phyloP scores from a whole-genome alignment of 1,140 invertebrate species.

The Mesaphorura yosii region DNA sequence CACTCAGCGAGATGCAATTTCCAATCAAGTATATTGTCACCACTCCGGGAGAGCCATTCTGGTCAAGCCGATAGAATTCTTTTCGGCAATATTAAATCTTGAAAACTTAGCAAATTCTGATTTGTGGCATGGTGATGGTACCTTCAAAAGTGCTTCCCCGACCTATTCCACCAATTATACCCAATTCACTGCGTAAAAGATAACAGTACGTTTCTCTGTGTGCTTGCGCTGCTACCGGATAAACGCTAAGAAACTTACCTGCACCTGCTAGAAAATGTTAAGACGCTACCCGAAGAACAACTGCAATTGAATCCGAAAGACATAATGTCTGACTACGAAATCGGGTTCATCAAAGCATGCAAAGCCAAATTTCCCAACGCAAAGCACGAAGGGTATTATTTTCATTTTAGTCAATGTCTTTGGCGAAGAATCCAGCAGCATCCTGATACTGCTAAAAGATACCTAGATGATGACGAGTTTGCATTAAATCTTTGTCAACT shows the following conservation, averaged over 20 bases:
- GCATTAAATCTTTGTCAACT: constrained; percentile 4
- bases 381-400: not conserved
- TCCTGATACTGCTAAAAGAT: not conserved
- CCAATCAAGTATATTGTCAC: not conserved
- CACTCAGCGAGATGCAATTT: not conserved
- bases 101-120: not conserved
- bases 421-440: not conserved
- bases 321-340: constrained; percentile 10
- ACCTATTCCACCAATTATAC: constrained; percentile 6
- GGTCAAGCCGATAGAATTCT: constrained; percentile 5
- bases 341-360: not conserved
- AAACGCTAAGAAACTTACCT: not conserved
- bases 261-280: not conserved
- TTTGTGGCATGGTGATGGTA: constrained; percentile 10
- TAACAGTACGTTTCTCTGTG: not conserved
- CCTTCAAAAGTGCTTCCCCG: constrained; percentile 6
- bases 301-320: not conserved
- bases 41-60: not conserved
- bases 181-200: constrained; percentile 2
- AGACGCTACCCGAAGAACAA: not conserved
- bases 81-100: not conserved
- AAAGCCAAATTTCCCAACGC: not conserved
- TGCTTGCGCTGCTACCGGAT: constrained; percentile 4
- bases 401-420: constrained; percentile 7
- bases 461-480: constrained; percentile 9